Evolutionary conservation across 1,140 invertebrate species (phyloP), one percentile per base, ranked within the genome.

Genomic region (Brachionus sp.): DNA sequence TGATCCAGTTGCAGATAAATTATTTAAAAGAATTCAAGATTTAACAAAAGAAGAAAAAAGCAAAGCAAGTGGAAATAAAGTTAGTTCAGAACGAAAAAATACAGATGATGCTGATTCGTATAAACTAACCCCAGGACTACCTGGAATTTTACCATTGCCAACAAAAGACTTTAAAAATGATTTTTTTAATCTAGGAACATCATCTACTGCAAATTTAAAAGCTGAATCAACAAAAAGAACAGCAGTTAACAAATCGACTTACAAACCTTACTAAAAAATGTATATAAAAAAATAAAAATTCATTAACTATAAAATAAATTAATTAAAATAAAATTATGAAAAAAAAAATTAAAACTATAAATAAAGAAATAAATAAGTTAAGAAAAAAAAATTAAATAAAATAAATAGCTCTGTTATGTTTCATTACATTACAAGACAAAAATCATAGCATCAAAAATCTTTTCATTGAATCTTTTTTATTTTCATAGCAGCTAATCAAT

Each of bases 1-100:
- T 90, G 98, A 99, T 91, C 98, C 97, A 1, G 97, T 99, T 4
- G 98, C 98, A 62, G 95, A 98, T 86, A 99, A 99, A 88, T 90
- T 99, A 25, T 93, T 99, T 90, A 93, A 94, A 83, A 90, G 96
- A 94, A 46, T 95, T 66, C 86, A 94, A 12, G 93, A 94, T 2
- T 94, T 99, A 93, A 97, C 97, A 0, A 95, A 94, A 73, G 88
- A 99, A 10, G 95, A 96, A 70, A 93, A 95, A 0, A 25, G 19
- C 7, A 66, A 82, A 53, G 44, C 64, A 29, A 37, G 39, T 66
- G 57, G 53, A 13, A 7, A 16, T 25, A 75, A 70, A 16, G 37
- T 50, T 25, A 42, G 23, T 0, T 66, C 33, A n/a, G 53, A 66
- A 10, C 13, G 13, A 9, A 66, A 64, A 66, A 66, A 12, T n/a